A percentile compares a stretch with the other conserved stretches of the same genome.
Conservation (phyloP, 2,888 invertebrate genomes). For the Salpingus planirostris region DNA sequence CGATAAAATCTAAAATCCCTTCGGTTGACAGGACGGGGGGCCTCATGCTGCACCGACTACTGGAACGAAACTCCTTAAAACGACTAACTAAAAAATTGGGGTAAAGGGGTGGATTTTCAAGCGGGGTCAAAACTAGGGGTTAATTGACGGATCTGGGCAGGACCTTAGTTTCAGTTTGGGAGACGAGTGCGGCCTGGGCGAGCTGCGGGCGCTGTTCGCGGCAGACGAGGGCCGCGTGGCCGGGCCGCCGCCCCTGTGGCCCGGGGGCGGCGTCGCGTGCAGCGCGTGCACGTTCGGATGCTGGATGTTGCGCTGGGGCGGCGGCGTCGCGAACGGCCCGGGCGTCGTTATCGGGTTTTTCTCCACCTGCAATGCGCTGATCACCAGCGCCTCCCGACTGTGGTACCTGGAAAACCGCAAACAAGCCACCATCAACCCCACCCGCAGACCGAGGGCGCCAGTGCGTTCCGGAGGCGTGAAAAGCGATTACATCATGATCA, state of each 20-base stretch:
- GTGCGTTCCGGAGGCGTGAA: too few relatives aligned
- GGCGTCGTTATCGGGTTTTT: slow-evolving; percentile 84
- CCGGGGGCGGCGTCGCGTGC: slow-evolving; percentile 61
- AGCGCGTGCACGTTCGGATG: slow-evolving; percentile 37
- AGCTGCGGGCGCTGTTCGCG: slow-evolving; percentile 51
- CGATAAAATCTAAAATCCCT: too few relatives aligned
- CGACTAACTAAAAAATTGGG: too few relatives aligned
- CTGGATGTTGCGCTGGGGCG: slow-evolving; percentile 51
- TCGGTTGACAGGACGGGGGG: too few relatives aligned
- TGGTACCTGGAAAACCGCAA: slow-evolving; percentile 62
- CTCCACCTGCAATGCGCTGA: slow-evolving; percentile 88
- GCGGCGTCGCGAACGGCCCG: slow-evolving; percentile 70
- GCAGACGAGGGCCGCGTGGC: slow-evolving; percentile 52
- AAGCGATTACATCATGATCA: too few relatives aligned
- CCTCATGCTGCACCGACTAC: too few relatives aligned
- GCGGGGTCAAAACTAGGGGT: too few relatives aligned
- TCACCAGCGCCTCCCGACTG: slow-evolving; percentile 85
- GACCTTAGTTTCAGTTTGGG: slow-evolving; percentile 92
- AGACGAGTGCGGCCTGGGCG: slow-evolving; percentile 65
- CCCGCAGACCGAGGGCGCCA: too few relatives aligned
- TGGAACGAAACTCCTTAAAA: too few relatives aligned
- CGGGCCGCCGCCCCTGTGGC: slow-evolving; percentile 47
- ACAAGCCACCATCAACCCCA: too few relatives aligned
- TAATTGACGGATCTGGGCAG: too few relatives aligned
- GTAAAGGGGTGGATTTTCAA: too few relatives aligned